Evolutionary conservation across 2,797 vertebrate species (phyloP), one percentile per base, ranked within the genome.

Genomic region (Halcyon badia): DNA sequence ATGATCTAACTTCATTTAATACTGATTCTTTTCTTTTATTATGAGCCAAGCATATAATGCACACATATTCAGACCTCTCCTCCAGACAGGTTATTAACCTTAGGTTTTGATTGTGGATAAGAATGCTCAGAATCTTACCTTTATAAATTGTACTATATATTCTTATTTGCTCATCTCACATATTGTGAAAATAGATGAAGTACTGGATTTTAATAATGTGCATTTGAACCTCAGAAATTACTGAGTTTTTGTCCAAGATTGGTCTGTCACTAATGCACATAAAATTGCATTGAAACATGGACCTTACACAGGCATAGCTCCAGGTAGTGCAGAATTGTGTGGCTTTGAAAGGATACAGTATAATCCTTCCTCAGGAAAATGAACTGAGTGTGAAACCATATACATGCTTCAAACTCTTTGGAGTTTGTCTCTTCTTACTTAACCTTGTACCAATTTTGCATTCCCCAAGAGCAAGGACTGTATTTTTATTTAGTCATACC

Each of bases 371-470:
- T 73, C 56, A 66, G 46, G 18, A 33, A 58, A 73, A 68, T 30
- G 0, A 75, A 4, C 42, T 31, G 12, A 68, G 25, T 1, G 1
- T 28, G 31, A 70, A 83, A 49, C 7, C 1, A 1, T 28, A 13
- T 3, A 2, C 14, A 64, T 31, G 17, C 9, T 69, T 77, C 46
- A 61, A 11, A 3, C 1, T 87, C 56, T 48, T 68, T 11, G 17
- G 41, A 48, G 10, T 49, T 57, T 64, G n/a, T 56, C 26, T 57
- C 22, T 65, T 39, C 11, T 31, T n/a, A 46, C 13, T 69, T 65
- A 66, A 57, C 6, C 15, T 68, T 54, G 9, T 30, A 48, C 11
- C 58, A 62, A 35, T 22, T 21, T 13, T 77, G 10, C 18, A 35
- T 72, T 82, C 31, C 15, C 8, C 1, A 10, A 37, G 18, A 2